Percentiles rank a stretch among this genome's conserved stretches.
Evolutionary conservation across 2,113 vertebrate genomes (phyloP).

Genomic region (Python bivittatus): DNA sequence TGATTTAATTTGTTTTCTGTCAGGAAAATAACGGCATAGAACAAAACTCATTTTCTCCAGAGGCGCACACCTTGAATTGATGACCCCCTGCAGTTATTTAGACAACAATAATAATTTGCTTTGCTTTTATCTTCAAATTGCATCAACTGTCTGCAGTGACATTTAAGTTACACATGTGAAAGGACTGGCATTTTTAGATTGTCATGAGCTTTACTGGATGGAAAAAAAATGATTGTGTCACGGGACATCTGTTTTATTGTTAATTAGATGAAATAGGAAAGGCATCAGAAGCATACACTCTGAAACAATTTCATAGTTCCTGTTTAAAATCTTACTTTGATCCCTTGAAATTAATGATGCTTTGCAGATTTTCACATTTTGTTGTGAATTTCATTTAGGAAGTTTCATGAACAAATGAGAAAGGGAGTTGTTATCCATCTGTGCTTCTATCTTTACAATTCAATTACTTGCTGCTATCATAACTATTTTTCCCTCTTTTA

Average conservation of each 20-base stretch:
- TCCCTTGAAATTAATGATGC: conserved; percentile 69
- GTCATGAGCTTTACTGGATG: conserved; percentile 71
- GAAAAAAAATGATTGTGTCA: conserved; percentile 74
- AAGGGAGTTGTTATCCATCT: conserved; percentile 69
- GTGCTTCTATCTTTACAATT: conserved; percentile 63
- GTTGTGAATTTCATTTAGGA: conserved; percentile 68
- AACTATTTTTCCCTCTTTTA: conserved; percentile 53
- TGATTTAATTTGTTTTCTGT: conserved; percentile 32
- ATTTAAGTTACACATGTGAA: conserved; percentile 76
- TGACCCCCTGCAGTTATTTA: conserved; percentile 60
- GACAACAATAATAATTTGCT: conserved; percentile 66
- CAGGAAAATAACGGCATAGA: conserved; percentile 16
- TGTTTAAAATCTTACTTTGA: conserved; percentile 62
- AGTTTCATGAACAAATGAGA: conserved; percentile 69
- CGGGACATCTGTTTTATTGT: conserved; percentile 76
- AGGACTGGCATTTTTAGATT: conserved; percentile 73
- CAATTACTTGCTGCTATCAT: conserved; percentile 62
- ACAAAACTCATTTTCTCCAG: not conserved
- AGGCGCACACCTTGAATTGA: conserved; percentile 1
- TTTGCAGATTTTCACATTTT: conserved; percentile 68
- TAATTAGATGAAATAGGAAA: conserved; percentile 75
- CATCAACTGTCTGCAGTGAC: conserved; percentile 71
- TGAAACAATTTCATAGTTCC: conserved; percentile 68
- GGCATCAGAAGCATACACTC: conserved; percentile 65
- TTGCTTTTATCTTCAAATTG: conserved; percentile 71